Evolutionary conservation across 2,888 invertebrate species (phyloP).

Genomic region (Cheilosia variabilis): DNA sequence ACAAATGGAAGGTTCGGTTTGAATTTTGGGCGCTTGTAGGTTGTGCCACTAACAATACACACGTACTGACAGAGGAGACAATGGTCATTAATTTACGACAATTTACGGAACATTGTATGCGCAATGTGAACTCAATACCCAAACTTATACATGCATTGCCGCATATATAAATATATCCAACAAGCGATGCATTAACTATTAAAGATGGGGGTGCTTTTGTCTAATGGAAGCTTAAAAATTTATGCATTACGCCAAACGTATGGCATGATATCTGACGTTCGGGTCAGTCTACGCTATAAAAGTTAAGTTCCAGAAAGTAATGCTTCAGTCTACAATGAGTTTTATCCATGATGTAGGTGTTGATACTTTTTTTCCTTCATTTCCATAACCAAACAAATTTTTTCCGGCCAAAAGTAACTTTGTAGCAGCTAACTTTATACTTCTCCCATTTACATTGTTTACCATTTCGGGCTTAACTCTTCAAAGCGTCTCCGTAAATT

Average conservation of each 20-base stretch:
- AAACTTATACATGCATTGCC: not conserved
- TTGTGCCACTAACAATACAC: conserved; percentile 19
- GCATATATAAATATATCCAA: not conserved
- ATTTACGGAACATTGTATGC: conserved; percentile 53
- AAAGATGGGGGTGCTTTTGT: too few species aligned
- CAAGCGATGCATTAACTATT: too few species aligned
- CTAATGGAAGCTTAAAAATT: too few species aligned
- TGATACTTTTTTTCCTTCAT: not conserved
- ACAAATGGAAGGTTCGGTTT: conserved; percentile 57
- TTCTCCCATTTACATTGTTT: conserved; percentile 45
- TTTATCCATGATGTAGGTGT: too few species aligned
- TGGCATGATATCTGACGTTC: too few species aligned
- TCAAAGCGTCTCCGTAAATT: conserved; percentile 43
- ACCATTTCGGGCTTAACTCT: conserved; percentile 50
- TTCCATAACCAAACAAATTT: not conserved
- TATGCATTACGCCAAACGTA: too few species aligned
- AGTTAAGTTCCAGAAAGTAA: too few species aligned
- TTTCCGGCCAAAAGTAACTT: conserved; percentile 14
- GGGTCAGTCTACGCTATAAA: too few species aligned
- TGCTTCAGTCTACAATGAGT: too few species aligned
- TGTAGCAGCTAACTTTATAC: conserved; percentile 41
- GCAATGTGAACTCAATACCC: not conserved
- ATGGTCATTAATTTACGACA: conserved; percentile 67
- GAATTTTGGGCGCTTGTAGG: conserved; percentile 23
- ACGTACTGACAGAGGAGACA: conserved; percentile 40